A percentile compares a stretch with the other conserved stretches of the same genome.
Evolutionary conservation across 1,140 invertebrate genomes (phyloP).

Genomic region (Drosophila pseudoobscura): DNA sequence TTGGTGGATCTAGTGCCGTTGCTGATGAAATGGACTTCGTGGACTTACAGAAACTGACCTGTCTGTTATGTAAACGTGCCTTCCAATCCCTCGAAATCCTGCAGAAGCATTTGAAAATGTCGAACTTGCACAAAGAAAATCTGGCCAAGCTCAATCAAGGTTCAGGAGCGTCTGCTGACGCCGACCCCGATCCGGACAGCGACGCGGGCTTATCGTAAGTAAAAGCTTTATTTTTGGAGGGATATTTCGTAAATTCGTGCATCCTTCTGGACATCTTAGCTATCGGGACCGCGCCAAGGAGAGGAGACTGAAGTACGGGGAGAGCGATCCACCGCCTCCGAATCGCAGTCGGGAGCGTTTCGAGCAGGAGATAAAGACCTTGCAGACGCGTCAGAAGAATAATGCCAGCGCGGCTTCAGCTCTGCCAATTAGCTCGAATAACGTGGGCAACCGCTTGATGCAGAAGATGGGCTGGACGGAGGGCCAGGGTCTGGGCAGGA

Average conservation of each 20-base stretch:
- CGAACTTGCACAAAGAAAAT: slow-evolving; percentile 98
- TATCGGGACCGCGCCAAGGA: slow-evolving; percentile 99
- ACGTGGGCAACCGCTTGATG: slow-evolving; percentile 95
- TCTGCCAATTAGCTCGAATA: slow-evolving; percentile 90
- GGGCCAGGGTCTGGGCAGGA: slow-evolving; percentile 96
- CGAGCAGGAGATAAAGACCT: slow-evolving; percentile 83
- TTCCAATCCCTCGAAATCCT: slow-evolving; percentile 95
- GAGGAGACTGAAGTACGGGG: slow-evolving; percentile 96
- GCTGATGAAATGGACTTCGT: slow-evolving; percentile 86
- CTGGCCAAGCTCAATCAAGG: slow-evolving; percentile 84
- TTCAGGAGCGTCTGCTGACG: not conserved
- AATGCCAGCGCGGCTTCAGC: slow-evolving; percentile 72
- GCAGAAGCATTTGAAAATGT: slow-evolving; percentile 95
- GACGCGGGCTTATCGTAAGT: slow-evolving; percentile 58
- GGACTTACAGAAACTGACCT: slow-evolving; percentile 96
- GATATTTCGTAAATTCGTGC: not conserved
- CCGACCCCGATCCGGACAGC: not conserved
- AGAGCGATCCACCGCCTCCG: slow-evolving; percentile 89
- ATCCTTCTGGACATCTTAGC: slow-evolving; percentile 71
- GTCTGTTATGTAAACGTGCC: slow-evolving; percentile 97
- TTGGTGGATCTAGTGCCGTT: not conserved
- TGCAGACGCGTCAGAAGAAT: slow-evolving; percentile 64
- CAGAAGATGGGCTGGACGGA: slow-evolving; percentile 99
- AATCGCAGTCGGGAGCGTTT: slow-evolving; percentile 89
- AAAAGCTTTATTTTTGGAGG: not conserved